Conservation (phyloP, 2,113 vertebrate genomes). For the Rhabdornis inornatus region DNA sequence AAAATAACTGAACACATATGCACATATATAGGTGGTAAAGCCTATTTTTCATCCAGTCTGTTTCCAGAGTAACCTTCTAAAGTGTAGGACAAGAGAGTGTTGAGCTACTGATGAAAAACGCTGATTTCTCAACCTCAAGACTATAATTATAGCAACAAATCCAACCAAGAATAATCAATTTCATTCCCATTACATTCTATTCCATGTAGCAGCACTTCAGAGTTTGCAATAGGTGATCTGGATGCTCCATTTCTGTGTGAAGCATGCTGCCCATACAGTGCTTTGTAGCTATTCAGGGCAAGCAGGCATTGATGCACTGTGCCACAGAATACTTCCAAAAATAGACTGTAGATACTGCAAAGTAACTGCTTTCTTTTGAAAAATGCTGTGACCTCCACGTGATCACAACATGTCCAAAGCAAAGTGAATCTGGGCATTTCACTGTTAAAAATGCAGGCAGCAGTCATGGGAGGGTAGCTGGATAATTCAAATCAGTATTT, state of each 20-base stretch:
- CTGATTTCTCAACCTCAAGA: not conserved
- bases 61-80: conserved; percentile 30
- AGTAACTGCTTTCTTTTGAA: not conserved
- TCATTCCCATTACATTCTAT: not conserved
- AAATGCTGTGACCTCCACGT: not conserved
- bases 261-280: not conserved
- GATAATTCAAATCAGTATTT: not conserved
- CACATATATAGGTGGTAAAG: not conserved
- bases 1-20: not conserved
- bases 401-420: not conserved
- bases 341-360: not conserved
- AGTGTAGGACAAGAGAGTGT: not conserved
- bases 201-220: not conserved
- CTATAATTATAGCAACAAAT: not conserved
- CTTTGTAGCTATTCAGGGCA: not conserved
- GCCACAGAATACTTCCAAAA: not conserved
- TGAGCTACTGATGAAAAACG: not conserved
- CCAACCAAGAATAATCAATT: not conserved
- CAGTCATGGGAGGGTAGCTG: not conserved
- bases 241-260: not conserved
- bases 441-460: not conserved
- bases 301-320: not conserved
- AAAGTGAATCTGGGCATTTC: not conserved
- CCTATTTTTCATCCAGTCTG: not conserved
- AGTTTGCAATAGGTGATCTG: not conserved